Percentiles rank a stretch among this genome's conserved stretches.
phyloP scores from a whole-genome alignment of 2,888 invertebrate genomes.

The Neocrepidodera transversa region DNA sequence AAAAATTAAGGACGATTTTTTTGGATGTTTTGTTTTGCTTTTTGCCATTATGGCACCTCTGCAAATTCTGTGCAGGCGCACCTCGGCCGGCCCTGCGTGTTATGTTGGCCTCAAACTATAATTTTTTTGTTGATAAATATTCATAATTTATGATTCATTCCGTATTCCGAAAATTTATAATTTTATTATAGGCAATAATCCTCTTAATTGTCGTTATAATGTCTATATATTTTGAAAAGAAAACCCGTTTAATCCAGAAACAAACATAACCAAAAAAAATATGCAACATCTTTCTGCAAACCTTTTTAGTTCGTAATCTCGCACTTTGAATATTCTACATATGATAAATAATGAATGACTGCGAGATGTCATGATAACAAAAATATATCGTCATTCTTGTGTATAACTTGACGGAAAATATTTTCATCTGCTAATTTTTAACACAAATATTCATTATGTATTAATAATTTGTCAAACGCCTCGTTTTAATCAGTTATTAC shows the following conservation, averaged over 20 bases:
- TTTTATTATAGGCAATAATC: too few relatives aligned
- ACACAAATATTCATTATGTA: conserved; percentile 33
- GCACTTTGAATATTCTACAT: conserved; percentile 11
- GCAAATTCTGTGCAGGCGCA: too few relatives aligned
- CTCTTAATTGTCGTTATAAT: too few relatives aligned
- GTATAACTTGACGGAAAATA: conserved; percentile 26
- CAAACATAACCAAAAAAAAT: not conserved
- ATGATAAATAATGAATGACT: conserved; percentile 24
- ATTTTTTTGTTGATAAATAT: too few relatives aligned
- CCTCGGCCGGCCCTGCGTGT: too few relatives aligned
- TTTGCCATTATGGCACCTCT: too few relatives aligned
- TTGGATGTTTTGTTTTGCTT: too few relatives aligned
- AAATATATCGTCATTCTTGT: conserved; percentile 39
- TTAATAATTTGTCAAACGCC: conserved; percentile 36
- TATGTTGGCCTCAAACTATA: too few relatives aligned
- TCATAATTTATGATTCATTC: too few relatives aligned
- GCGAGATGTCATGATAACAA: conserved; percentile 40
- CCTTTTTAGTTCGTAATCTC: not conserved
- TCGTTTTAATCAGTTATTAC: conserved; percentile 12
- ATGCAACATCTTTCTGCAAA: not conserved
- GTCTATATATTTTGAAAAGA: too few relatives aligned
- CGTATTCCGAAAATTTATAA: too few relatives aligned
- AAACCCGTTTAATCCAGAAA: not conserved
- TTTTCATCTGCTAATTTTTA: conserved; percentile 35
- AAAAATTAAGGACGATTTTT: too few relatives aligned